Conservation (phyloP, 2,888 invertebrate genomes). For the Diabrotica balteata region DNA sequence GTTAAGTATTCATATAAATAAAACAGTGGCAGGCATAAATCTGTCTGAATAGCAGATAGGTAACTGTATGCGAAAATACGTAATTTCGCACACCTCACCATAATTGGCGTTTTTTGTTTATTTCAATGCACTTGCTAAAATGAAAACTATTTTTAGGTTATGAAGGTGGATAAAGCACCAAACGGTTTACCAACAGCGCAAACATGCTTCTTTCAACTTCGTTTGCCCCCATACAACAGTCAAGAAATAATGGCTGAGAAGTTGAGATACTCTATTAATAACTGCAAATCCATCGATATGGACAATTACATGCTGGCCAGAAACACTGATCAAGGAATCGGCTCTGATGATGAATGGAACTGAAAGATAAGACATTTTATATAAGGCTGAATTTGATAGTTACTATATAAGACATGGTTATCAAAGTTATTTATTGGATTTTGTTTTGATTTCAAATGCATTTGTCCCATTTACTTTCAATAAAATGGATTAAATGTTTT, state of each 20-base stretch:
- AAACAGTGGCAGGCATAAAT: no score
- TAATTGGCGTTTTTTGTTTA: no score
- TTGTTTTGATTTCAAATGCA: slow-evolving; percentile 12
- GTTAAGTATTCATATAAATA: no score
- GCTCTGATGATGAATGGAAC: slow-evolving; percentile 62
- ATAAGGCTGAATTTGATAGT: slow-evolving; percentile 26
- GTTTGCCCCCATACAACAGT: slow-evolving; percentile 68
- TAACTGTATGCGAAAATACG: no score
- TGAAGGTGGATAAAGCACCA: slow-evolving; percentile 65
- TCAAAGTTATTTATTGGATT: slow-evolving; percentile 6
- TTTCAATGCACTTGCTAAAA: neutral
- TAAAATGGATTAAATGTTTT: neutral
- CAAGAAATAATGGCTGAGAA: slow-evolving; percentile 68
- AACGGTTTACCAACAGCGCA: slow-evolving; percentile 72
- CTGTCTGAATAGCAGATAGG: no score
- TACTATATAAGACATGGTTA: slow-evolving; percentile 11
- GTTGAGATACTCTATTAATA: slow-evolving; percentile 70
- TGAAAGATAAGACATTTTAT: slow-evolving; percentile 14
- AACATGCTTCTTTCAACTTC: slow-evolving; percentile 69
- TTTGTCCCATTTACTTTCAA: slow-evolving; percentile 11
- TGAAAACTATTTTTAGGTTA: slow-evolving; percentile 57
- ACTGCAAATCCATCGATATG: slow-evolving; percentile 73
- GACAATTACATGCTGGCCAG: slow-evolving; percentile 73
- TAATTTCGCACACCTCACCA: no score
- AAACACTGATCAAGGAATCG: slow-evolving; percentile 62